phyloP scores from a whole-genome alignment of 2,797 vertebrate species.

The Onychomys torridus region DNA sequence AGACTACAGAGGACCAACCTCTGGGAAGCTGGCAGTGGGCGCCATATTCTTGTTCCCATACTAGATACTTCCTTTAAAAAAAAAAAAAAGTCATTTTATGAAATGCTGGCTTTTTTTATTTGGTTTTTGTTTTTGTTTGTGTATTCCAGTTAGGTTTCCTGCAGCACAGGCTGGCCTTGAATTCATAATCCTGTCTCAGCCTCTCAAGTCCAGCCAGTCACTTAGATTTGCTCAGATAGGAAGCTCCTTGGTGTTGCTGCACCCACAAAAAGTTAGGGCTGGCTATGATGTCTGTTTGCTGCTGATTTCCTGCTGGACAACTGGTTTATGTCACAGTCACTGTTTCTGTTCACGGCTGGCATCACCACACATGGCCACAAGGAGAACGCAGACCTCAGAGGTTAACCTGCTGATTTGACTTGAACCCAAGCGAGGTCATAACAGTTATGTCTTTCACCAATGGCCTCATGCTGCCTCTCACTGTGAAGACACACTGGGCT shows the following conservation, averaged over 20 bases:
- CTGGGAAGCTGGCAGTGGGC: neutral
- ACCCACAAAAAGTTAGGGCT: neutral
- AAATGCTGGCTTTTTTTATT: neutral
- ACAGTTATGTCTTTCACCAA: neutral
- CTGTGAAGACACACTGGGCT: neutral
- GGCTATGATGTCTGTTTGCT: too few relatives aligned
- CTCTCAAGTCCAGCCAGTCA: neutral
- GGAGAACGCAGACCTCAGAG: neutral
- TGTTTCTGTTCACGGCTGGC: neutral
- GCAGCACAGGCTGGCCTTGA: neutral
- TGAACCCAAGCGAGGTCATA: neutral
- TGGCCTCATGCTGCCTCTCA: neutral
- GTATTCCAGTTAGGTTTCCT: neutral
- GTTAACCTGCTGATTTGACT: neutral
- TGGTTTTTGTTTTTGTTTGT: neutral
- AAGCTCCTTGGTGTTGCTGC: neutral
- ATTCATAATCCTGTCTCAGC: neutral
- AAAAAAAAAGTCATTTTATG: neutral
- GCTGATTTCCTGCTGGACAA: neutral
- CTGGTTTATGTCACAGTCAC: neutral
- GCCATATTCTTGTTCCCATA: neutral
- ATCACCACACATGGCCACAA: neutral
- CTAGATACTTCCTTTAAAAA: neutral
- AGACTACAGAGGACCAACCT: neutral
- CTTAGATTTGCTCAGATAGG: neutral